Percentiles rank a stretch among this genome's conserved stretches.
Conservation (phyloP, 2,113 vertebrate genomes). For the Eptatretus burgeri region DNA sequence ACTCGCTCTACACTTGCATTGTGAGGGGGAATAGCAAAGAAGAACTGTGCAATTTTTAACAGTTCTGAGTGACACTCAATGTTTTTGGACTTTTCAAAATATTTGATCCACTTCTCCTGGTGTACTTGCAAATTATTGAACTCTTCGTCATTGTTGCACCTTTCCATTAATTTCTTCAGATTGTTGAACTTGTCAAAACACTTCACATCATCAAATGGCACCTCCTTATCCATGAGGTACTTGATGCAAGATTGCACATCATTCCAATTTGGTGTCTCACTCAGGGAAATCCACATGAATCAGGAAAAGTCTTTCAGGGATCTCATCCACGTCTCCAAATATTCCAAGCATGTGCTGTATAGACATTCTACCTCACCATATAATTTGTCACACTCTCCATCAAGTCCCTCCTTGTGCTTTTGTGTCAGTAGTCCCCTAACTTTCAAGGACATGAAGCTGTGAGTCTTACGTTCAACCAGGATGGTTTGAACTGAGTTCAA, state of each 20-base stretch:
- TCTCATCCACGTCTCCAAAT: conserved; percentile 12
- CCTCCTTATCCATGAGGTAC: conserved; percentile 8
- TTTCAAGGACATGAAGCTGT: conserved; percentile 12
- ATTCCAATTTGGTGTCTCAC: conserved; percentile 9
- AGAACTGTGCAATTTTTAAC: conserved; percentile 10
- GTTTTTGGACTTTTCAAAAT: conserved; percentile 9
- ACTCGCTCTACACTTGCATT: conserved; percentile 10
- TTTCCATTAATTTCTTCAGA: conserved; percentile 8
- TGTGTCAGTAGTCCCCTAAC: conserved; percentile 10
- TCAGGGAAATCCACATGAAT: conserved; percentile 9
- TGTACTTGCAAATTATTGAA: neutral
- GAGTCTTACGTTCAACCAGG: conserved; percentile 9
- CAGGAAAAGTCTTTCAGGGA: conserved; percentile 11
- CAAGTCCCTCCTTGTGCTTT: conserved; percentile 10
- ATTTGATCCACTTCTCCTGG: conserved; percentile 10
- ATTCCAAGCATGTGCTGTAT: conserved; percentile 10
- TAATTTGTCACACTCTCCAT: conserved; percentile 8
- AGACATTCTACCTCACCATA: conserved; percentile 9
- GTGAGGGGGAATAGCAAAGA: conserved; percentile 10
- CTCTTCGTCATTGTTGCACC: conserved; percentile 1
- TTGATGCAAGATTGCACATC: conserved; percentile 10
- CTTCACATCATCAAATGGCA: conserved; percentile 9
- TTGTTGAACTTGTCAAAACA: conserved; percentile 10
- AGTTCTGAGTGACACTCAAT: conserved; percentile 9
- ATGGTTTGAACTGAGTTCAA: conserved; percentile 7